phyloP scores from a whole-genome alignment of 2,888 invertebrate species.

The Amiota minor region DNA sequence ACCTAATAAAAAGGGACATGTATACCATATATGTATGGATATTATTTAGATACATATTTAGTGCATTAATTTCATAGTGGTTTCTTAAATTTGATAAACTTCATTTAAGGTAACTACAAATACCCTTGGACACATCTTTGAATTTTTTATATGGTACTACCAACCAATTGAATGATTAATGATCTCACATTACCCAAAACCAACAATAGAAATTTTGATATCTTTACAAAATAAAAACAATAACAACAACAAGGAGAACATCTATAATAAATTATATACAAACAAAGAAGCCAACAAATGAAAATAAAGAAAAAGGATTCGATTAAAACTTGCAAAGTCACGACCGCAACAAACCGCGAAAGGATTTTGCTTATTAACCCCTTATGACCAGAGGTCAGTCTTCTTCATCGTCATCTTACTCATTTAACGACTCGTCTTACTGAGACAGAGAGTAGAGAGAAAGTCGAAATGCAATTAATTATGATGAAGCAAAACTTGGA shows the following conservation, averaged over 20 bases:
- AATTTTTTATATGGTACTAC: neutral
- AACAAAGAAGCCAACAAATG: constrained; percentile 8
- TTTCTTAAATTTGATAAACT: no score
- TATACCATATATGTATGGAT: no score
- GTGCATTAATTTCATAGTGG: no score
- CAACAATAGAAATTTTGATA: no score
- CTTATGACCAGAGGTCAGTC: constrained; percentile 57
- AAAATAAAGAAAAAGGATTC: neutral
- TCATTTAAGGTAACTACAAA: no score
- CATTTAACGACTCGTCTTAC: neutral
- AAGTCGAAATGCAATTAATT: constrained; percentile 6
- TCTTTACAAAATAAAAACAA: neutral
- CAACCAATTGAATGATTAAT: constrained; percentile 24
- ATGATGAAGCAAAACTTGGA: neutral
- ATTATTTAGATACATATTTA: no score
- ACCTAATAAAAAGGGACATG: no score
- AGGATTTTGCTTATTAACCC: constrained; percentile 54
- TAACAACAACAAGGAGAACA: neutral
- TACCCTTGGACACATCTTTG: no score
- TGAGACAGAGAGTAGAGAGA: neutral
- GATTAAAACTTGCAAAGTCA: constrained; percentile 43
- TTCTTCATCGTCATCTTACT: neutral
- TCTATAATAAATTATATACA: neutral
- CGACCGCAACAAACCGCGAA: constrained; percentile 56
- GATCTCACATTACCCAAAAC: constrained; percentile 2